Conservation (phyloP, 2,113 vertebrate genomes). For the Elephantulus edwardii region DNA sequence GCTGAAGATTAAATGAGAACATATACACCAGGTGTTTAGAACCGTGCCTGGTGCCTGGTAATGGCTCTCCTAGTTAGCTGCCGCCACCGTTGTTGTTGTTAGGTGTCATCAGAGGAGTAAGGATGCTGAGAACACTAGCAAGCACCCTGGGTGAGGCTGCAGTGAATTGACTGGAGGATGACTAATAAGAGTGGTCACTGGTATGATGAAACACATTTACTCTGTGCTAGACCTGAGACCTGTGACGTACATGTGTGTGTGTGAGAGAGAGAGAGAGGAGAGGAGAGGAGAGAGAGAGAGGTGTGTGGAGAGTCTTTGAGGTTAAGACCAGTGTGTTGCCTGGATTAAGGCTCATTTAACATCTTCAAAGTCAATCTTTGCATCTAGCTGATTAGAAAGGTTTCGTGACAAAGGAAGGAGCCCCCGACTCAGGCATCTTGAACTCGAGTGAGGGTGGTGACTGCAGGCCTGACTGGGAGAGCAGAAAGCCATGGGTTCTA, state of each 20-base stretch:
- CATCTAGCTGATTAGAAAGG: neutral
- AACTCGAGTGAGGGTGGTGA: too few species aligned
- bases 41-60: neutral
- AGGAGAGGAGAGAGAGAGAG: too few species aligned
- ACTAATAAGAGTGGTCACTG: neutral
- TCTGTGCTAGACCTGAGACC: neutral
- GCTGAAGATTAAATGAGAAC: neutral
- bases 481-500: neutral
- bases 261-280: too few species aligned
- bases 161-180: neutral
- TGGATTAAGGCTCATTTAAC: neutral
- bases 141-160: neutral
- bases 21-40: too few species aligned
- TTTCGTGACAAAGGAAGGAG: neutral
- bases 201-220: rapidly evolving
- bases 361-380: neutral
- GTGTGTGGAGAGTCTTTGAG: neutral
- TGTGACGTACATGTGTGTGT: rapidly evolving
- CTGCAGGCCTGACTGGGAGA: too few species aligned
- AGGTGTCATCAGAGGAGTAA: too few species aligned
- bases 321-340: neutral
- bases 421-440: neutral
- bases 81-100: too few species aligned
- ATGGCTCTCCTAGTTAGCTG: rapidly evolving
- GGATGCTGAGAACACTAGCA: rapidly evolving